Evolutionary conservation across 2,797 vertebrate genomes (phyloP).

Genomic region (Hapalemur alaotrensis): DNA sequence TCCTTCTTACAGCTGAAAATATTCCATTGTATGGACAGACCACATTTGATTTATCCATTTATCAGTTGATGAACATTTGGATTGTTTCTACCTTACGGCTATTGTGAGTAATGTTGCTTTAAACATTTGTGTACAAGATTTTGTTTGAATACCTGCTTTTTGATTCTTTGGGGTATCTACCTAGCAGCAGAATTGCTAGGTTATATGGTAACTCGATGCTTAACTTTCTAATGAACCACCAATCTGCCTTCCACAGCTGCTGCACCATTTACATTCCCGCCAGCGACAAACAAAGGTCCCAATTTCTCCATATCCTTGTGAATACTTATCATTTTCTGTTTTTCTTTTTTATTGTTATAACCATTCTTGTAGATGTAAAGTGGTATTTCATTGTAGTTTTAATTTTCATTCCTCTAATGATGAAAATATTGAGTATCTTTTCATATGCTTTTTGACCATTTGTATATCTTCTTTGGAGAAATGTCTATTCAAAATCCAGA

Average conservation of each 20-base stretch:
- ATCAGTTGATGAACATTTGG: background rate
- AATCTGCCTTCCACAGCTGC: background rate
- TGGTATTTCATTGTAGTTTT: background rate
- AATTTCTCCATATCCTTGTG: background rate
- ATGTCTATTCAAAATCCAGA: background rate
- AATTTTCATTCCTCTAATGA: background rate
- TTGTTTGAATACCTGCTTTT: background rate
- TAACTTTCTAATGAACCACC: background rate
- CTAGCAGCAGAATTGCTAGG: background rate
- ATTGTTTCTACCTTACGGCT: background rate
- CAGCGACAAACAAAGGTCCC: background rate
- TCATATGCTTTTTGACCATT: background rate
- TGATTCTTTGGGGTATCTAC: background rate
- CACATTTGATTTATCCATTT: background rate
- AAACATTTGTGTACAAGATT: background rate
- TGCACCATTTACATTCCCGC: background rate
- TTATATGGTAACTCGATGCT: background rate
- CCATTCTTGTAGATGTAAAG: background rate
- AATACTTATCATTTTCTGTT: background rate
- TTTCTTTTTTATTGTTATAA: background rate
- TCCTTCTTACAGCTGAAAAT: background rate
- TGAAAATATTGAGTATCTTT: background rate
- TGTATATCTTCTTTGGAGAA: background rate
- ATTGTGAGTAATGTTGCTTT: background rate
- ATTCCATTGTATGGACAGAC: background rate